Evolutionary conservation across 2,113 vertebrate genomes (phyloP).

Genomic region (Phaethornis superciliosus): DNA sequence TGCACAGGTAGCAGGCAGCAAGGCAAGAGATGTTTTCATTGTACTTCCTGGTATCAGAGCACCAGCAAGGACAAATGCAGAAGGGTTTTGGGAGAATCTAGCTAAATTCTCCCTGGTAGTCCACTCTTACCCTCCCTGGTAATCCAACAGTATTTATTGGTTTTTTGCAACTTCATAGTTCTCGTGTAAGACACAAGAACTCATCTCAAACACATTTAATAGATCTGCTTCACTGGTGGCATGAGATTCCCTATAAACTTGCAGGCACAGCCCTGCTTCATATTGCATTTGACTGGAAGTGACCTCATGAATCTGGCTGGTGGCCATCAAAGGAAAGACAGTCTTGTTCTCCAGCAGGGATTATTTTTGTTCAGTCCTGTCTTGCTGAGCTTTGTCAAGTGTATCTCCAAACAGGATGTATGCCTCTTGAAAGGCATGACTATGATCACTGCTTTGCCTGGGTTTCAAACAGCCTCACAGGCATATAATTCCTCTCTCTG

Average conservation of each 20-base stretch:
- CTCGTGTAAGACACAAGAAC: background rate
- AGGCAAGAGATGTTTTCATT: conserved; percentile 30
- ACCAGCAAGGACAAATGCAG: background rate
- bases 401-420: conserved; percentile 70
- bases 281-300: conserved; percentile 60
- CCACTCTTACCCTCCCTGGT: background rate
- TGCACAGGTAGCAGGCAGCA: conserved; percentile 47
- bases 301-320: conserved; percentile 64
- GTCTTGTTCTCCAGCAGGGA: conserved; percentile 64
- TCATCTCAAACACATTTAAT: background rate
- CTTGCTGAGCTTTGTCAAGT: conserved; percentile 71
- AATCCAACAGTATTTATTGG: background rate
- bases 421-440: conserved; percentile 56
- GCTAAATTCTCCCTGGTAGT: background rate
- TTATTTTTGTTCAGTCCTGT: conserved; percentile 63
- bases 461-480: conserved; percentile 22
- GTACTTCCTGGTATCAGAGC: conserved; percentile 21
- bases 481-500: conserved; percentile 2
- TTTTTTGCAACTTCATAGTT: background rate
- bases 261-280: background rate
- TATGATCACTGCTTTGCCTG: conserved; percentile 11
- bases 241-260: conserved; percentile 6
- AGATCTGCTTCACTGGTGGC: background rate
- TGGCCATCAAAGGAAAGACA: conserved; percentile 68
- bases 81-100: background rate